These are phyloP conservation scores for Agonopterix subpropinquella DNA, from an alignment of 2,888 invertebrate species.

Conservation along the genomic window DNA sequence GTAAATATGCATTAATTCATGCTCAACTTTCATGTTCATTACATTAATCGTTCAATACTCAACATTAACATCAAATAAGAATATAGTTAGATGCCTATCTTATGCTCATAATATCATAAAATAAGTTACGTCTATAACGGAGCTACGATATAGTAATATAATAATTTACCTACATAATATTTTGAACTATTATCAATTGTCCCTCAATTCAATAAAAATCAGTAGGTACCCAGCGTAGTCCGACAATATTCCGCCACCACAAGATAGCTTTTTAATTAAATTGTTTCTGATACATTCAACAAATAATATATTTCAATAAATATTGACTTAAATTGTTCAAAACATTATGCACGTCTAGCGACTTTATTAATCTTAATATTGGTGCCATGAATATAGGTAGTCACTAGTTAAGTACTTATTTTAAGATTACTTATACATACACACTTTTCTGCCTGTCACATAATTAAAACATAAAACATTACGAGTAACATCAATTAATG, in stretches of 20 bases:
- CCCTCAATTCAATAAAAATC: too few relatives aligned
- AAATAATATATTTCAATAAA: too few relatives aligned
- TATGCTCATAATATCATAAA: neutral
- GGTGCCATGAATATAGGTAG: slow-evolving; percentile 17
- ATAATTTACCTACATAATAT: neutral
- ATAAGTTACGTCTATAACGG: neutral
- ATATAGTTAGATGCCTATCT: slow-evolving; percentile 3
- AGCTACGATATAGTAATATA: neutral
- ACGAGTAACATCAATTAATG: too few relatives aligned
- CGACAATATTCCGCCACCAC: too few relatives aligned
- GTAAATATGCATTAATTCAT: slow-evolving; percentile 2
- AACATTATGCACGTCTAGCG: neutral
- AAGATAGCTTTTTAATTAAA: too few relatives aligned
- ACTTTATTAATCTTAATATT: slow-evolving; percentile 10
- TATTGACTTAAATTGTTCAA: neutral
- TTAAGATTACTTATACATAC: too few relatives aligned
- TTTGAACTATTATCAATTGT: neutral
- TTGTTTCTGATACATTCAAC: too few relatives aligned
- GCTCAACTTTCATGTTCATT: slow-evolving; percentile 9
- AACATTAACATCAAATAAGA: slow-evolving; percentile 17
- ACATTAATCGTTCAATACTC: slow-evolving; percentile 6
- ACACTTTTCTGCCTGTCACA: neutral
- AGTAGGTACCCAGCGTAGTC: too few relatives aligned
- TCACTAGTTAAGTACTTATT: slow-evolving; percentile 1
- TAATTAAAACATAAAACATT: too few relatives aligned